Conservation (phyloP, 2,113 vertebrate species). For the Anser brachyrhynchus region DNA sequence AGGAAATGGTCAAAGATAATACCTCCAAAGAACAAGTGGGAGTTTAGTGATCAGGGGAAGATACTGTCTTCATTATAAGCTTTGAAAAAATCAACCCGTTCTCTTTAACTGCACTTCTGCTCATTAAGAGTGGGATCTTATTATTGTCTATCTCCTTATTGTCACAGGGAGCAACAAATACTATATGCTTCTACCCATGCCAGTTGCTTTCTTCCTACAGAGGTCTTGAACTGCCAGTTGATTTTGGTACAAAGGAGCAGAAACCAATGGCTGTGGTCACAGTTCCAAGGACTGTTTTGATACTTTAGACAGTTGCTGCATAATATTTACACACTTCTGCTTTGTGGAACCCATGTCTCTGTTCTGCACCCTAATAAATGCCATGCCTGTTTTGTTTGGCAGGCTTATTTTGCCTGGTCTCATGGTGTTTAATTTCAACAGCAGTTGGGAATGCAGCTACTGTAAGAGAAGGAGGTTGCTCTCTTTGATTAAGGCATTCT, state of each 20-base stretch:
- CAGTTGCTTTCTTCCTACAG: neutral
- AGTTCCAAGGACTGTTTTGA: neutral
- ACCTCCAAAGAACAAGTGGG: neutral
- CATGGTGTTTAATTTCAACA: neutral
- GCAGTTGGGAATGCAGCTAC: neutral
- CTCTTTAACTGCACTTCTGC: neutral
- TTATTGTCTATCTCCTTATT: too few relatives aligned
- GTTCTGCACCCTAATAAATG: neutral
- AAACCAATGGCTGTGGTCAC: neutral
- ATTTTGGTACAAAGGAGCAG: neutral
- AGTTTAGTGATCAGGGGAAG: neutral
- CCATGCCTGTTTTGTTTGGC: neutral
- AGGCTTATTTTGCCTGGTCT: neutral
- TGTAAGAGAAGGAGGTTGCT: neutral
- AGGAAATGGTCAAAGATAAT: neutral
- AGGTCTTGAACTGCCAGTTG: neutral
- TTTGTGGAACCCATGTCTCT: neutral
- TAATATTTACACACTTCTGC: neutral
- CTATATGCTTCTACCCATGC: neutral
- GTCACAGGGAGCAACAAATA: neutral
- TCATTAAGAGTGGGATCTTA: neutral
- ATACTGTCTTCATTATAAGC: neutral
- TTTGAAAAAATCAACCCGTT: neutral
- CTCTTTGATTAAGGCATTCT: neutral
- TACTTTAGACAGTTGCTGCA: neutral